Percentiles rank a stretch among this genome's conserved stretches.
These are phyloP conservation scores for Phrynocephalus vlangalii DNA, from an alignment of 2,797 vertebrate genomes.

Conservation along the genomic window DNA sequence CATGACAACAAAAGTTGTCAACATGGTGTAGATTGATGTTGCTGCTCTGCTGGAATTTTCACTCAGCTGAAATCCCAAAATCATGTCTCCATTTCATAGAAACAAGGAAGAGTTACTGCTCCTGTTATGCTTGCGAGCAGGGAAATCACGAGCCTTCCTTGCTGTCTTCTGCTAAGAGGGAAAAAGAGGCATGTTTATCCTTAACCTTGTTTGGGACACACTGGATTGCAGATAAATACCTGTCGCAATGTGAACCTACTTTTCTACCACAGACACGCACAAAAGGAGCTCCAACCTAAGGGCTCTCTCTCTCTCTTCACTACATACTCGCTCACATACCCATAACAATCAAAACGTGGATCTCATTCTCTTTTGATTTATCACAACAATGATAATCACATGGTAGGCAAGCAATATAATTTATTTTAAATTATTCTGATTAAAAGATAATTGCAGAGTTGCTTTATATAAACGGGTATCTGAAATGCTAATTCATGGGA, in stretches of 20 bases:
- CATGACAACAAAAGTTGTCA: no score
- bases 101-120: not conserved
- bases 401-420: constrained; percentile 25
- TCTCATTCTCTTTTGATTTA: constrained; percentile 16
- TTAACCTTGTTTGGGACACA: not conserved
- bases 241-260: not conserved
- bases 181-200: not conserved
- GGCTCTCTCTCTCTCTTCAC: not conserved
- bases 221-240: not conserved
- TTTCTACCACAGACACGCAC: not conserved
- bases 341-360: not conserved
- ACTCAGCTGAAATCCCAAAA: no score
- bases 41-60: no score
- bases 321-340: no score
- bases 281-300: not conserved
- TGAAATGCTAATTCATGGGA: constrained; percentile 35
- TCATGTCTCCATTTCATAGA: not conserved
- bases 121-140: not conserved
- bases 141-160: not conserved
- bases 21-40: no score
- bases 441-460: constrained; percentile 35
- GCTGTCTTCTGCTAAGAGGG: not conserved
- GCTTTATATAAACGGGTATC: constrained; percentile 12
- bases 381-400: constrained; percentile 36
- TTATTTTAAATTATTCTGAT: constrained; percentile 25